A percentile compares a stretch with the other conserved stretches of the same genome.
Evolutionary conservation across 2,888 invertebrate genomes (phyloP).

Genomic region (Danaus chrysippus): DNA sequence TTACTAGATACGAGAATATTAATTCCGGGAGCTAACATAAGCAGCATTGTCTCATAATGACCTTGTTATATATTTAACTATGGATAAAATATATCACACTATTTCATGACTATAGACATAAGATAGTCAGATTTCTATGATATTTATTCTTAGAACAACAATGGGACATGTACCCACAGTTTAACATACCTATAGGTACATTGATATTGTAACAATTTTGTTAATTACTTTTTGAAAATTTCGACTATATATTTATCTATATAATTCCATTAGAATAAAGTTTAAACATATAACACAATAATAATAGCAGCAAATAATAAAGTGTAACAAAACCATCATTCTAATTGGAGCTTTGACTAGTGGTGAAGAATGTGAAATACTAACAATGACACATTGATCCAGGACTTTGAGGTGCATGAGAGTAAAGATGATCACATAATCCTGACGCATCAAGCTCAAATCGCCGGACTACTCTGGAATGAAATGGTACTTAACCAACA

Average conservation of each 20-base stretch:
- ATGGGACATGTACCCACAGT: neutral
- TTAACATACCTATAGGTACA: neutral
- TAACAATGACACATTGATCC: conserved; percentile 70
- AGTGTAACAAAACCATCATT: conserved; percentile 2
- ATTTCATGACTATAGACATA: neutral
- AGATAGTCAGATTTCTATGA: neutral
- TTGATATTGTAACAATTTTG: neutral
- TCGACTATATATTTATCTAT: too few species aligned
- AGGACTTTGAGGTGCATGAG: conserved; percentile 74
- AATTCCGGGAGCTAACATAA: too few species aligned
- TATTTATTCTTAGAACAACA: neutral
- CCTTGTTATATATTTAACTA: conserved; percentile 5
- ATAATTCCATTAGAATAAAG: too few species aligned
- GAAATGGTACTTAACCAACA: conserved; percentile 69
- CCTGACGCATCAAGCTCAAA: conserved; percentile 48
- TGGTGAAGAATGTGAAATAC: conserved; percentile 42
- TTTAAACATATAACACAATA: neutral
- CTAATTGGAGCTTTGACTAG: conserved; percentile 21
- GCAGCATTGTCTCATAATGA: neutral
- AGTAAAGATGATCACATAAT: conserved; percentile 56
- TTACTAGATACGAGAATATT: too few species aligned
- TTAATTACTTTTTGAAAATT: too few species aligned
- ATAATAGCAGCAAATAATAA: conserved; percentile 16
- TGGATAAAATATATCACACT: neutral
- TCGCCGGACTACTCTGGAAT: conserved; percentile 69